Conservation (phyloP, 2,797 vertebrate genomes). For the Typhlichthys subterraneus region DNA sequence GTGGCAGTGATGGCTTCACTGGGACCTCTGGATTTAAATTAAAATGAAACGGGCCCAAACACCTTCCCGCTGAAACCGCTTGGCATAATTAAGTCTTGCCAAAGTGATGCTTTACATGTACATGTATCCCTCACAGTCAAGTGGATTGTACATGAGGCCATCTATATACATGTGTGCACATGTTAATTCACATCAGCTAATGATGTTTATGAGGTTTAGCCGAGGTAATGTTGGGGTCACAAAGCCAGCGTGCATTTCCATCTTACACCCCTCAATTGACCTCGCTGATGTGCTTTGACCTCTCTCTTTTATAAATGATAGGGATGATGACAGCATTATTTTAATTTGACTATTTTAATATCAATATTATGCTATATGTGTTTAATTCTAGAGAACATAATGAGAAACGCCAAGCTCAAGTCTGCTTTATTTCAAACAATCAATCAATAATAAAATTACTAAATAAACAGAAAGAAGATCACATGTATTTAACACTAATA, state of each 20-base stretch:
- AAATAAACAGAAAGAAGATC: too few species aligned
- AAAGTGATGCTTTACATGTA: slow-evolving; percentile 65
- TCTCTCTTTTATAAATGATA: slow-evolving; percentile 48
- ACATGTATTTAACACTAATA: too few species aligned
- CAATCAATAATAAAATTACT: too few species aligned
- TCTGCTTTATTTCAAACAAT: background rate
- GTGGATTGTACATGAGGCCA: slow-evolving; percentile 44
- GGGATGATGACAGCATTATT: slow-evolving; percentile 14
- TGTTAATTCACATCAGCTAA: slow-evolving; percentile 71
- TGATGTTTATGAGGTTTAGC: slow-evolving; percentile 62
- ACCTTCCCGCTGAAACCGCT: slow-evolving; percentile 62
- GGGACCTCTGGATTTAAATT: slow-evolving; percentile 72
- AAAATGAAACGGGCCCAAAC: slow-evolving; percentile 73
- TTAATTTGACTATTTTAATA: slow-evolving; percentile 43
- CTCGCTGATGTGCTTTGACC: slow-evolving; percentile 26
- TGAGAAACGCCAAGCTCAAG: slow-evolving; percentile 15
- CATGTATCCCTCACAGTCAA: slow-evolving; percentile 45
- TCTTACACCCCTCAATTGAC: slow-evolving; percentile 53
- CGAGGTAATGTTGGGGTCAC: slow-evolving; percentile 73
- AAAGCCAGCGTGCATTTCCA: slow-evolving; percentile 43
- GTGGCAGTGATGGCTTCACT: slow-evolving; percentile 58
- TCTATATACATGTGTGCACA: slow-evolving; percentile 62
- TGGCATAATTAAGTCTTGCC: slow-evolving; percentile 67
- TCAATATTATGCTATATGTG: slow-evolving; percentile 11
- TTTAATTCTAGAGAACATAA: slow-evolving; percentile 8